phyloP scores from a whole-genome alignment of 1,140 invertebrate genomes.

The Pachypeltis micranthus region DNA sequence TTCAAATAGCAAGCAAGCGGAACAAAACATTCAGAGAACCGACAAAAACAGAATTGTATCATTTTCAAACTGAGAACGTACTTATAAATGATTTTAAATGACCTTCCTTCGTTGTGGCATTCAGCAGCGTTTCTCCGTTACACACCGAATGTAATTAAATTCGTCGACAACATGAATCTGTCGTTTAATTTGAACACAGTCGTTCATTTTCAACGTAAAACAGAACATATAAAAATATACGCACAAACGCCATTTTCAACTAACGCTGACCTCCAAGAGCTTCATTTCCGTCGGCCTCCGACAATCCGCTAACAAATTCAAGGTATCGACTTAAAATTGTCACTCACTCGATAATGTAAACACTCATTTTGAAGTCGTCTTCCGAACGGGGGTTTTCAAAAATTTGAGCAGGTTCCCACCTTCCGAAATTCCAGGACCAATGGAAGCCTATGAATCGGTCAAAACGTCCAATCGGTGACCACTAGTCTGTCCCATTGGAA shows the following conservation, averaged over 20 bases:
- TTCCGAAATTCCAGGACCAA: background rate
- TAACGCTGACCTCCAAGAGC: background rate
- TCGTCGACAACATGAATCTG: background rate
- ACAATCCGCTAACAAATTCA: background rate
- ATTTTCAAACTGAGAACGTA: background rate
- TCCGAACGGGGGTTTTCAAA: background rate
- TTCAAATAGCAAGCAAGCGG: too few relatives aligned
- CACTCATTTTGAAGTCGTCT: background rate
- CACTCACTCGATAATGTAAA: slow-evolving; percentile 5
- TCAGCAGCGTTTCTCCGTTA: too few relatives aligned
- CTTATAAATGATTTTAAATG: background rate
- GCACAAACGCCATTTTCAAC: background rate
- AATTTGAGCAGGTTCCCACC: background rate
- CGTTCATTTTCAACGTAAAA: background rate
- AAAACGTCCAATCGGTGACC: slow-evolving; percentile 3
- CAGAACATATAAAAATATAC: background rate
- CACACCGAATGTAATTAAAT: too few relatives aligned
- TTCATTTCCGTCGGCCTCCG: background rate
- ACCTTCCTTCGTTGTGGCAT: background rate
- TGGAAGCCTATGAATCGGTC: background rate
- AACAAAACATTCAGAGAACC: too few relatives aligned
- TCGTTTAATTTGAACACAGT: background rate
- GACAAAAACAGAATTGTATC: too few relatives aligned
- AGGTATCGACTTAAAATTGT: background rate
- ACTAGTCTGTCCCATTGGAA: background rate